Conservation (phyloP, 2,113 vertebrate species). For the Sus scrofa region DNA sequence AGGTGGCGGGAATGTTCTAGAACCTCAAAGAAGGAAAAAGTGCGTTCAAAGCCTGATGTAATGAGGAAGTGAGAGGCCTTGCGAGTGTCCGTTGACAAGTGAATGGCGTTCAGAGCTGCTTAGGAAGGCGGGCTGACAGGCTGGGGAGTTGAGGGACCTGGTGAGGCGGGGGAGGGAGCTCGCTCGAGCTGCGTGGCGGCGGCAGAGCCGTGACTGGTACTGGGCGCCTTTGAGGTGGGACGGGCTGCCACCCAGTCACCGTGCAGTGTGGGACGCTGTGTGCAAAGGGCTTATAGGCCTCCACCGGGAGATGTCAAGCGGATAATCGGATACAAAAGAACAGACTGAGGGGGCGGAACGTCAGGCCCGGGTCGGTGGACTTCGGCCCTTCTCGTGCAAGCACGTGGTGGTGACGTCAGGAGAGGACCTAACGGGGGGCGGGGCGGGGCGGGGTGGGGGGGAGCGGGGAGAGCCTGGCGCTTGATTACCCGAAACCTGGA, state of each 20-base stretch:
- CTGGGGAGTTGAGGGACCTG: rapidly evolving
- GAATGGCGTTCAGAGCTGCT: background rate
- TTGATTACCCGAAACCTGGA: background rate
- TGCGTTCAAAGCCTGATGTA: background rate
- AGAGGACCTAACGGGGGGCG: background rate
- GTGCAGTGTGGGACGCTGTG: background rate
- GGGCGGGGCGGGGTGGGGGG: background rate
- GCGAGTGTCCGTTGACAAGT: rapidly evolving
- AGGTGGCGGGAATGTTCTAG: background rate
- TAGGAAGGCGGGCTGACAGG: background rate
- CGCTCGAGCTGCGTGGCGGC: rapidly evolving
- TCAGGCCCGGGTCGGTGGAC: background rate
- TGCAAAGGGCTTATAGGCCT: background rate
- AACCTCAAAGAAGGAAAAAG: background rate
- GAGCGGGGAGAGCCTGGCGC: background rate
- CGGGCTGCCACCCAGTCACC: rapidly evolving
- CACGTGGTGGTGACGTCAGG: too few relatives aligned
- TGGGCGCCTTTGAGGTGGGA: background rate
- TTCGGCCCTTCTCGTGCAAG: background rate
- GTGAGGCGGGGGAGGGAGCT: rapidly evolving
- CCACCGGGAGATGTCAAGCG: background rate
- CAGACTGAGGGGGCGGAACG: background rate
- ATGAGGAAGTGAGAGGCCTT: background rate
- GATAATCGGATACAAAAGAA: too few relatives aligned
- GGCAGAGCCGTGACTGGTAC: background rate